Evolutionary conservation across 2,113 vertebrate species (phyloP), one percentile per base, ranked within the genome.

Genomic region (Scortum barcoo): DNA sequence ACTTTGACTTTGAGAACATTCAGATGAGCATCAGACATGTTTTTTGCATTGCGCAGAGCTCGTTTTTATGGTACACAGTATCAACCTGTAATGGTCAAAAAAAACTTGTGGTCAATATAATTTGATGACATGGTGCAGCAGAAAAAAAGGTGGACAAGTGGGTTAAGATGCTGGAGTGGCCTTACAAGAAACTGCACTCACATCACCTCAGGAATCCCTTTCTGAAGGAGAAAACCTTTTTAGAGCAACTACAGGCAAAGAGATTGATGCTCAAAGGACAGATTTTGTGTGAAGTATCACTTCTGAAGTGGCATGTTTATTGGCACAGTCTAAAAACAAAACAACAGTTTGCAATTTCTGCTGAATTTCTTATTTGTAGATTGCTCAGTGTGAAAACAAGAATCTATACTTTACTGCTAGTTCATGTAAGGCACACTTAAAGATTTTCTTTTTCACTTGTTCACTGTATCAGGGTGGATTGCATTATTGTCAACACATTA

Each of bases 371-470:
- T 3, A 24, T 28, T 20, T 83, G n/a, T 40, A 26, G 50, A 83
- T 57, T 78, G 54, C 42, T 76, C 24, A 56, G 50, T 10, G 3
- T 56, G 14, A 6, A 54, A 83, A 50, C 61, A 89, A 51, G 9
- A 28, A 42, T 28, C 22, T 58, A 13, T 36, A 26, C 28, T 75
- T 62, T 7, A 67, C 22, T 60, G 1, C 7, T 73, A 57, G 28
- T 58, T 61, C 24, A 57, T 36, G 19, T 75, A 89, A 92, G 89
- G 89, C 89, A 88, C 86, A 48, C 16, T 75, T 9, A 70, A 65
- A 58, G 12, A 50, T 13, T 36, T 63, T 51, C 0, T 40, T 11
- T 20, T 4, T 51, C 0, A 20, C n/a, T n/a, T n/a, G 30, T 72
- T 58, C 19, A n/a, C 2, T 53, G 8, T 7, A 19, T 19, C 40